These are phyloP conservation scores for Onthophagus taurus DNA, from an alignment of 1,140 invertebrate species.

Conservation along the genomic window DNA sequence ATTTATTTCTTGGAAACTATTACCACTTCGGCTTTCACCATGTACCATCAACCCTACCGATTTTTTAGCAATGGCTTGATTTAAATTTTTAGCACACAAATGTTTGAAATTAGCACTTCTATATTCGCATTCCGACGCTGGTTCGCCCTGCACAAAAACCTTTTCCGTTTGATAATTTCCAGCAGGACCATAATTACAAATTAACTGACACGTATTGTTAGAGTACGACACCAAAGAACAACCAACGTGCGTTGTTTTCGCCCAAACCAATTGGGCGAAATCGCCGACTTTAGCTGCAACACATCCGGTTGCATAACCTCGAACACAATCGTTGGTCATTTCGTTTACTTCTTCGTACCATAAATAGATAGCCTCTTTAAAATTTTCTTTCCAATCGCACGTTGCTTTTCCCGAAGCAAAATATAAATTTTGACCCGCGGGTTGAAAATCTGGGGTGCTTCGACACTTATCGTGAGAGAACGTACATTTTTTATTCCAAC, in stretches of 20 bases:
- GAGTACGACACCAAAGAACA: slow-evolving; percentile 3
- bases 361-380: neutral
- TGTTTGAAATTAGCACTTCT: no score
- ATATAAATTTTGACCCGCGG: slow-evolving; percentile 14
- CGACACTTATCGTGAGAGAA: slow-evolving; percentile 10
- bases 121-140: no score
- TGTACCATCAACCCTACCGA: no score
- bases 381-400: neutral
- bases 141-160: no score
- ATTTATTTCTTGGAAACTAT: no score
- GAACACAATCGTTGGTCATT: slow-evolving; percentile 2
- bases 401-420: neutral
- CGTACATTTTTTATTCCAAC: slow-evolving; percentile 8
- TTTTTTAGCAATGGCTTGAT: no score
- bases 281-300: slow-evolving; percentile 6
- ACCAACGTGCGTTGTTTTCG: slow-evolving; percentile 13
- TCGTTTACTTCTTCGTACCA: slow-evolving; percentile 14
- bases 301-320: slow-evolving; percentile 1
- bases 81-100: no score
- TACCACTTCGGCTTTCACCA: no score
- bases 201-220: neutral
- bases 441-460: neutral
- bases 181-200: slow-evolving; percentile 15
- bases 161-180: no score
- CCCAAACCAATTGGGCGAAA: slow-evolving; percentile 14